Base-by-base conservation (phyloP, 2,113 vertebrate species). In the Puntigrus tetrazona region DNA sequence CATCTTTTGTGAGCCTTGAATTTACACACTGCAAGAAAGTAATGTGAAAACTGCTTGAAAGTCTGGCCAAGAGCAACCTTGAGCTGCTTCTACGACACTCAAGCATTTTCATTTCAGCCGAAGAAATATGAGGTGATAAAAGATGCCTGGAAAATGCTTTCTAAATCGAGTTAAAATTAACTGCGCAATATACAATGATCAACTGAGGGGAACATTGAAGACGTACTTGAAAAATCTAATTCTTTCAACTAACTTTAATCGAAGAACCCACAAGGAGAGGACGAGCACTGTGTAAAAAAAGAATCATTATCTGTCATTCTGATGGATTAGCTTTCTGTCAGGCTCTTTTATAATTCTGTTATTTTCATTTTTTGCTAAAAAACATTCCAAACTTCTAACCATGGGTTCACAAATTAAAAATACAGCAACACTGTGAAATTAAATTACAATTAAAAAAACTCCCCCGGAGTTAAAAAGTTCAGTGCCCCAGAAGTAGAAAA, bases 1-100 rank as follows among this genome's bases (percentile, higher is more conserved):
- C 98, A 99, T 82, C 98, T 96, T 93, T 99, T 99, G 90, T 99
- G 98, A 84, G 97, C 97, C 93, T 99, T 99, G 93, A 99, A 99
- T 90, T 99, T 99, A 90, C 98, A 99, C 73, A 99, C 97, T 99
- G 81, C 34, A 93, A 94, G 87, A 86, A 79, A 92, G 50, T 88
- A 63, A 81, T 31, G 81, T 7, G 43, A 7, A 86, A 77, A 77
- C 47, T 4, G 10, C 16, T 41, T 22, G 31, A 55, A 31, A 83
- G 55, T 50, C 18, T 14, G 20, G 59, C 72, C 7, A 14, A 34
- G 34, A 57, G 31, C 67, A 61, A n/a, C 25, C 47, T 61, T 69
- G 34, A 77, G 16, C 8, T 47, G 57, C 29, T 61, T 52, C n/a
- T 16, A 29, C 9, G 7, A 29, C 52, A 59, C 22, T 50, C 20